Base-by-base conservation (phyloP, 1,140 invertebrate species). In the Rhopalosiphum maidis region DNA sequence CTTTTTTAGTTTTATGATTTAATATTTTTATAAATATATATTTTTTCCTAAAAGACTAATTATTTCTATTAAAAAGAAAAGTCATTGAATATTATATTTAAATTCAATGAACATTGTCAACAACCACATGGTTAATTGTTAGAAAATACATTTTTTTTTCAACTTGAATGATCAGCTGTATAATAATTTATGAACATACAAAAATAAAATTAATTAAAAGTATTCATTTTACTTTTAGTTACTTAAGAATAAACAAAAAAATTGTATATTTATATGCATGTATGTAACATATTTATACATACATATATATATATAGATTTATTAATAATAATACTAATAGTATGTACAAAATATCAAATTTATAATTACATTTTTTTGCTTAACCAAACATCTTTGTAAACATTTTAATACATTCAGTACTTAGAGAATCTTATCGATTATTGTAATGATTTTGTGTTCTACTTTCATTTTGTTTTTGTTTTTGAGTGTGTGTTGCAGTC, bases 311-410 rank as follows among this genome's bases (percentile, higher is more conserved):
- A 54, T 51, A 55, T 93, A 85, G 60, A n/a, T 46, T 54, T 86
- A 92, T 85, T 92, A 54, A 41, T 93, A 93, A 93, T 85, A 93
- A 82, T 85, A 85, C 18, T 85, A 93, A 93, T 93, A 86, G 91
- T 82, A 82, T 93, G 91, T 93, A 93, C 82, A 93, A 93, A 86
- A 85, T 93, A 93, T 86, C 91, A 93, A 83, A 93, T 85, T 85
- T 93, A 92, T 85, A 83, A 86, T 83, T 85, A 93, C 9, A 86
- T 85, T 85, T 93, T 91, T 93, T 93, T 93, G 91, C 91, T 93
- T 93, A 92, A 93, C 91, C 48, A 46, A 86, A 93, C 82, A 86
- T 93, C 85, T 92, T 93, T 93, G 91, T 93, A 93, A 93, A 93
- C 43, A 93, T 93, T 93, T 93, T 93, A 93, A 86, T 93, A 93